Base-by-base conservation (phyloP, 2,888 invertebrate species). In the Hirtodrosophila trivittata region DNA sequence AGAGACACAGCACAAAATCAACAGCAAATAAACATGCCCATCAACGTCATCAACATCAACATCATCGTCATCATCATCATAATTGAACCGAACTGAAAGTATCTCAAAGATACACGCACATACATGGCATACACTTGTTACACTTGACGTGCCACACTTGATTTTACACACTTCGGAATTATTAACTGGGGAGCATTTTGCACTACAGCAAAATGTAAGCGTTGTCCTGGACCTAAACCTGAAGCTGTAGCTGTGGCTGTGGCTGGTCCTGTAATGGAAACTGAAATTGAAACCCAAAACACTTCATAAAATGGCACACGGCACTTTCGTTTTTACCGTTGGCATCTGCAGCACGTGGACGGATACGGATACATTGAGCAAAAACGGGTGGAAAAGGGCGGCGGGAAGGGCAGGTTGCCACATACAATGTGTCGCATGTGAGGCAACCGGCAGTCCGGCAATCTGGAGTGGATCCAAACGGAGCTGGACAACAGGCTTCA, bases 141-240 rank as follows among this genome's bases (percentile, higher is more conserved):
- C 45, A 28, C 26, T 42, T 62, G 45, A 68, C 33, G 57, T 66
- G 64, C 54, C 30, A 63, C 66, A 81, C 87, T 84, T 87, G 86
- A 88, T 86, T 87, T 86, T 83, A 80, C 83, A 84, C 88, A 76
- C 78, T 80, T 77, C 60, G 72, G 77, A 78, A 89, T 87, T 83
- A 83, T 81, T 88, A 87, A 86, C 89, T 88, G 80, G 88, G 89
- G 88, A 89, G 87, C 82, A 88, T 88, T 88, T 88, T 87, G 83
- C 81, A 75, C 72, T 87, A 88, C 66, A 75, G 81, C 65, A 77
- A 66, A 62, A 62, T 21, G 43, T 74, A 71, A 82, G 76, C 80
- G 77, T 56, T 70, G 78, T 75, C 65, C 66, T 60, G 58, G 55
- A 66, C 28, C 28, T 3, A 5, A 52, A 28, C 37, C 33, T 47